Evolutionary conservation across 2,888 invertebrate species (phyloP).

Genomic region (Oligia fasciuncula): DNA sequence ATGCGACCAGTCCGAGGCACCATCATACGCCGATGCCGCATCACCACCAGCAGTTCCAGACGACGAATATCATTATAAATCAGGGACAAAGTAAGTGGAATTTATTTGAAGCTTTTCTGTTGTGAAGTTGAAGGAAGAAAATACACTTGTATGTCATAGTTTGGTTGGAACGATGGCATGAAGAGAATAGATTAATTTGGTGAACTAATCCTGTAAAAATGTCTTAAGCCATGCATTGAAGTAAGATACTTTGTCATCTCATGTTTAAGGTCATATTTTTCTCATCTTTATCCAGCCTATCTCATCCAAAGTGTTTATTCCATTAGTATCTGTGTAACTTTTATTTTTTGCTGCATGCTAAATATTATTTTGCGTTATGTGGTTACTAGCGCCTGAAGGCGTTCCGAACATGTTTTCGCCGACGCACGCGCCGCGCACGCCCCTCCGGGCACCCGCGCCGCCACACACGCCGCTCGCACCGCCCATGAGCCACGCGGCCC

Average conservation of each 20-base stretch:
- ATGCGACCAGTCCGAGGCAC: constrained; percentile 87
- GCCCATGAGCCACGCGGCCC: constrained; percentile 66
- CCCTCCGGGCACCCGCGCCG: constrained; percentile 80
- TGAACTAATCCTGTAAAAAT: neutral
- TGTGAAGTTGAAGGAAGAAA: constrained; percentile 34
- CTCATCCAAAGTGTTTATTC: constrained; percentile 26
- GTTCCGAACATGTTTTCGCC: constrained; percentile 87
- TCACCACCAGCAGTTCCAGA: constrained; percentile 87
- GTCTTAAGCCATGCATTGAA: neutral
- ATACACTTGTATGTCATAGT: constrained; percentile 24
- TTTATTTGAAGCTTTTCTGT: constrained; percentile 17
- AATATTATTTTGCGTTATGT: constrained; percentile 81
- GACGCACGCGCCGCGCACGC: constrained; percentile 81
- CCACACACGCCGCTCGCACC: constrained; percentile 79
- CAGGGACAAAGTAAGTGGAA: constrained; percentile 85
- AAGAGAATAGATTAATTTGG: neutral
- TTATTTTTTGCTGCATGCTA: constrained; percentile 70
- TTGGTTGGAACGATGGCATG: neutral
- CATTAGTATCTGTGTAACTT: constrained; percentile 54
- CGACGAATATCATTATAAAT: constrained; percentile 86
- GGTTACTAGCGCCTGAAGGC: constrained; percentile 86
- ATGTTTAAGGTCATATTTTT: neutral
- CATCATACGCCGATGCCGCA: constrained; percentile 85
- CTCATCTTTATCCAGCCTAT: neutral
- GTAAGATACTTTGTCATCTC: neutral